Evolutionary conservation across 1,140 invertebrate species (phyloP).

Genomic region (Babylonia areolata): DNA sequence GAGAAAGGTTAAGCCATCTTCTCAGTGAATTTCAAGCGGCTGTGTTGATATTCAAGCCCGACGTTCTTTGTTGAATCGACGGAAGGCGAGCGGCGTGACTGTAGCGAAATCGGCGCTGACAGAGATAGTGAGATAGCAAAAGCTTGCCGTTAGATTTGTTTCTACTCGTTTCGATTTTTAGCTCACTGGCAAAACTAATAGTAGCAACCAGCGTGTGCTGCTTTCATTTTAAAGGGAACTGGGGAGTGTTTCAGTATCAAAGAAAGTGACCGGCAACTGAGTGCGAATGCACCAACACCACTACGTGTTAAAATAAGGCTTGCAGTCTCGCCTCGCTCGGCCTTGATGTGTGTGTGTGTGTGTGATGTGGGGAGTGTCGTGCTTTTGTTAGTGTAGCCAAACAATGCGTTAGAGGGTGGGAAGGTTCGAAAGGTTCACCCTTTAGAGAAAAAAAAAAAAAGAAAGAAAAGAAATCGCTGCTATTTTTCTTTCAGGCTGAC

Average conservation of each 20-base stretch:
- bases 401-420: slow-evolving; percentile 38
- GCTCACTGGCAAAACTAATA: not conserved
- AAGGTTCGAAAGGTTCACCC: slow-evolving; percentile 38
- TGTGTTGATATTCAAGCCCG: slow-evolving; percentile 29
- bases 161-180: slow-evolving; percentile 34
- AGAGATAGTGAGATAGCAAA: not conserved
- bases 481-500: slow-evolving; percentile 35
- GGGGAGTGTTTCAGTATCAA: not conserved
- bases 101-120: slow-evolving; percentile 22
- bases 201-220: not conserved
- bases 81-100: not conserved
- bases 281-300: too few species aligned
- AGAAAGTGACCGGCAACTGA: too few species aligned
- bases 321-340: slow-evolving; percentile 17
- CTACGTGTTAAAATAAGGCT: too few species aligned
- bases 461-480: slow-evolving; percentile 26
- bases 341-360: too few species aligned
- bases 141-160: slow-evolving; percentile 7
- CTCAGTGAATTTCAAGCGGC: slow-evolving; percentile 22
- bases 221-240: not conserved
- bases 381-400: slow-evolving; percentile 16
- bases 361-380: slow-evolving; percentile 22
- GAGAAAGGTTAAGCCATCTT: slow-evolving; percentile 1
- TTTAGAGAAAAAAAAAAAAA: too few species aligned
- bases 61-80: slow-evolving; percentile 37